Evolutionary conservation across 2,888 invertebrate genomes (phyloP).

Genomic region (Apodemia zela): DNA sequence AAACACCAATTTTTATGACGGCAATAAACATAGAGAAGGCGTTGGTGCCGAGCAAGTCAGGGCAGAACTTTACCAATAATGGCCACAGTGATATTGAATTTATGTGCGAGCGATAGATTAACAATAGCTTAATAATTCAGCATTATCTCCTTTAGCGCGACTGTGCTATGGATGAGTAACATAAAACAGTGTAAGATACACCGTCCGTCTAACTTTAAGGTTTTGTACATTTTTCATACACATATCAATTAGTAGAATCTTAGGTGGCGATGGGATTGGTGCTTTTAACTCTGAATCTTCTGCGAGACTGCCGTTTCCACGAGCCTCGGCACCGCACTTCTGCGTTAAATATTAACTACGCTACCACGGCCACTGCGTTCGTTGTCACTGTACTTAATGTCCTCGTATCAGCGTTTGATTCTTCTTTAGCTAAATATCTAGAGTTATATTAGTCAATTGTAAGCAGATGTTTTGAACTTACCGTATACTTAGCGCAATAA

Average conservation of each 20-base stretch:
- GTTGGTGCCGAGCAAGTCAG: too few species aligned
- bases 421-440: constrained; percentile 80
- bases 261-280: constrained; percentile 88
- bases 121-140: too few species aligned
- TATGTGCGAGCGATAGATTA: too few species aligned
- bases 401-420: constrained; percentile 89
- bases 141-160: too few species aligned
- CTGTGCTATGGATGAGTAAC: too few species aligned
- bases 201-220: not conserved
- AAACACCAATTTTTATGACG: too few species aligned
- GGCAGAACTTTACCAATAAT: too few species aligned
- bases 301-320: constrained; percentile 89
- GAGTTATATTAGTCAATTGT: constrained; percentile 42
- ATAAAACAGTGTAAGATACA: too few species aligned
- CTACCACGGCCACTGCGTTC: constrained; percentile 85
- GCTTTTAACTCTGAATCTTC: constrained; percentile 86
- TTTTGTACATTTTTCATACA: not conserved
- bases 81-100: too few species aligned
- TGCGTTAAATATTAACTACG: constrained; percentile 85
- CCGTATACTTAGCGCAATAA: too few species aligned
- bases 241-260: constrained; percentile 25
- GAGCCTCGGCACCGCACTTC: constrained; percentile 84
- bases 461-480: too few species aligned
- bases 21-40: too few species aligned
- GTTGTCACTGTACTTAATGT: constrained; percentile 87